Base-by-base conservation (phyloP, 2,113 vertebrate genomes). In the Brachyhypopomus occidentalis region DNA sequence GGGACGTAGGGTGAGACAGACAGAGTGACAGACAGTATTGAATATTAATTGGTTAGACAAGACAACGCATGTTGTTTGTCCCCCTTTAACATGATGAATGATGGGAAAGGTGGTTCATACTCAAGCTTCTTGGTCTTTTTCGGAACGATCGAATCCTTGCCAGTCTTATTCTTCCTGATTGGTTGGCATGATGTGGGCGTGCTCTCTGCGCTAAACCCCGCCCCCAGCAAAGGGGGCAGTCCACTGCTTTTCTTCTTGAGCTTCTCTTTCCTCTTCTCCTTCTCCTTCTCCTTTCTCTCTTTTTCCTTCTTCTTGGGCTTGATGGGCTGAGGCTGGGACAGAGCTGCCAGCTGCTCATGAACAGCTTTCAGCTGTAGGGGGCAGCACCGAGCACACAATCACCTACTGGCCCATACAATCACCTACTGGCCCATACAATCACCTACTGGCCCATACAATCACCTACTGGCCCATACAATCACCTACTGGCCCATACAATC, bases 271-370 rank as follows among this genome's bases (percentile, higher is more conserved):
- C 96, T 96, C 89, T 97, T 96, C 88, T 97, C 95, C 81, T 96
- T 95, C 86, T 97, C 95, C 81, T 96, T 95, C 86, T 96, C 96
- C 85, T 97, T 96, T 58, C 95, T 94, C 86, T 98, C 96, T 77
- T 97, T 97, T 85, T 96, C 97, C 94, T 97, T 98, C n/a, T 60
- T 60, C n/a, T 60, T 60, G 93, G 96, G 96, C 93, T 97, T 97
- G 92, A 93, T 94, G 90, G 94, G 91, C 88, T 95, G 96, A 0
- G 96, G 96, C 89, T 97, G 95, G 16, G 97, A 97, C 45, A 98
- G 94, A 8, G 97, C 97, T 14, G 96, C 97, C 16, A 98, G 92
- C 92, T 98, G 97, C 82, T 98, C 96, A 0, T 98, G 97, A 58
- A 98, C 96, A 12, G 96, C 96, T 87, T 98, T 98, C 0, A 98